Conservation (phyloP, 35 echinoderm and acorn worm genomes). For the Hemicentrotus pulcherrimus region DNA sequence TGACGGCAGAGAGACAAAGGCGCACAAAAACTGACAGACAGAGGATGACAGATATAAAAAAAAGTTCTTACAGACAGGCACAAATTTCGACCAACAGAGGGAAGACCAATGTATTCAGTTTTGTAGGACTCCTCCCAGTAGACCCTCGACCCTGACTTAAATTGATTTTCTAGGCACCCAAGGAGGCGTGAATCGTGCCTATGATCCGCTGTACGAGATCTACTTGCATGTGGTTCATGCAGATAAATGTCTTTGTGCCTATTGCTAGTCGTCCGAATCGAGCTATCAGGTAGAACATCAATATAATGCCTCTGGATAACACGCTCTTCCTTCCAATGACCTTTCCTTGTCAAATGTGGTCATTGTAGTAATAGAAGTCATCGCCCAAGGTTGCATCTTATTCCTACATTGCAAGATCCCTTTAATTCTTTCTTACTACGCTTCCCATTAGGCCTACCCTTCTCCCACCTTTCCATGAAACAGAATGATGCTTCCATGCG, state of each 20-base stretch:
- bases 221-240: neutral
- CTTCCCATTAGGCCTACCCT: neutral
- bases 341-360: neutral
- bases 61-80: no score
- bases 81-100: neutral
- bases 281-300: slow-evolving; percentile 3
- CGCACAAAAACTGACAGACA: no score
- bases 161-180: neutral
- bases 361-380: neutral
- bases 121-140: neutral
- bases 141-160: neutral
- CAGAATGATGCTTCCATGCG: neutral
- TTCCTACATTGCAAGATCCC: neutral
- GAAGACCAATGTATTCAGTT: neutral
- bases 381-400: neutral
- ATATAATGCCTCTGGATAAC: neutral
- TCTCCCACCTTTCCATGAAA: neutral
- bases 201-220: slow-evolving; percentile 16
- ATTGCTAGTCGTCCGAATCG: neutral
- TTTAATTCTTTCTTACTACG: neutral
- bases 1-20: no score
- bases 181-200: neutral
- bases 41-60: no score
- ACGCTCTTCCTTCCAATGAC: neutral
- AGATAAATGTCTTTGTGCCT: neutral